phyloP scores from a whole-genome alignment of 1,140 invertebrate species.

The Drosophila erecta region DNA sequence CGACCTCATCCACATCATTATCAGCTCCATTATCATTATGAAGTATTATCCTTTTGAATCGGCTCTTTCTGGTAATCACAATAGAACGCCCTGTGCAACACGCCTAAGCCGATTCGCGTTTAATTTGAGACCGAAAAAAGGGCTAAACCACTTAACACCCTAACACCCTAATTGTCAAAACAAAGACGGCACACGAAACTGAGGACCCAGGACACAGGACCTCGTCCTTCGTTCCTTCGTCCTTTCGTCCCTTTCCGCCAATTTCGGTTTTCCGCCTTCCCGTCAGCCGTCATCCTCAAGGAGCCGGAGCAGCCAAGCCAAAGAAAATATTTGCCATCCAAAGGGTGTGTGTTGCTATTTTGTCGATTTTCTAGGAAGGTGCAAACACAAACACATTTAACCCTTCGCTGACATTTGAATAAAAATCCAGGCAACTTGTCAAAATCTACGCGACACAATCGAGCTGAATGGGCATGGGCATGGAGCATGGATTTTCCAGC shows the following conservation, averaged over 20 bases:
- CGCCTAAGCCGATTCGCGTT: slow-evolving; percentile 77
- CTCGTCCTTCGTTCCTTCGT: slow-evolving; percentile 2
- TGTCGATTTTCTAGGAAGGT: slow-evolving; percentile 50
- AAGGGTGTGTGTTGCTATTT: slow-evolving; percentile 31
- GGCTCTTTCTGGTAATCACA: slow-evolving; percentile 41
- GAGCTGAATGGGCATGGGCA: slow-evolving; percentile 22
- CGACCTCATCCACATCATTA: slow-evolving; percentile 13
- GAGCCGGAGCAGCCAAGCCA: slow-evolving; percentile 1
- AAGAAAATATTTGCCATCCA: slow-evolving; percentile 49
- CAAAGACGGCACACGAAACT: slow-evolving; percentile 65
- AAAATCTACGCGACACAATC: slow-evolving; percentile 60
- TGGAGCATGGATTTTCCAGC: slow-evolving; percentile 71
- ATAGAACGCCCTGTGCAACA: slow-evolving; percentile 72
- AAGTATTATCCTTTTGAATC: slow-evolving; percentile 20
- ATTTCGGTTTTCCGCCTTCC: slow-evolving; percentile 1
- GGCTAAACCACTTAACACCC: slow-evolving; percentile 83
- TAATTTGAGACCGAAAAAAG: slow-evolving; percentile 76
- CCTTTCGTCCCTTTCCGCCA: not conserved
- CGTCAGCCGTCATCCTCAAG: slow-evolving; percentile 6
- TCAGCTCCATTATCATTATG: slow-evolving; percentile 8
- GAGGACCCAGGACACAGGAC: no score
- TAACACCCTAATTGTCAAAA: slow-evolving; percentile 84
- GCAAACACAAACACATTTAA: slow-evolving; percentile 47
- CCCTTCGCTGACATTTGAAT: slow-evolving; percentile 79
- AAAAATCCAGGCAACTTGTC: slow-evolving; percentile 72